These are phyloP conservation scores for Etheostoma nigrum DNA, from an alignment of 2,797 vertebrate species.

Conservation along the genomic window DNA sequence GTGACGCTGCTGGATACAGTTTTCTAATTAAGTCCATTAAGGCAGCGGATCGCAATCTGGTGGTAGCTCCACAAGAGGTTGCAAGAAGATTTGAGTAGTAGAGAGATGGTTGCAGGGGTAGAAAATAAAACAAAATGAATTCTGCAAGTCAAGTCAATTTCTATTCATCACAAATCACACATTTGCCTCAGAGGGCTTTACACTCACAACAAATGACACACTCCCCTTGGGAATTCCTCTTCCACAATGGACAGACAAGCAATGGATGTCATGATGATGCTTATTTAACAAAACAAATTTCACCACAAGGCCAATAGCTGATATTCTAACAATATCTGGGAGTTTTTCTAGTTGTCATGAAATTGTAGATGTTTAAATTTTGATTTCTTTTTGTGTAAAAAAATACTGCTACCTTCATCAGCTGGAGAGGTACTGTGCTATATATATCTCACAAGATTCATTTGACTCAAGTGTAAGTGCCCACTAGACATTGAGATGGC, in stretches of 20 bases:
- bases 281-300: not conserved
- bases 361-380: not conserved
- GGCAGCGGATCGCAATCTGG: not conserved
- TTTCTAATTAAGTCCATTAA: not conserved
- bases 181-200: not conserved
- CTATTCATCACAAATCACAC: not conserved
- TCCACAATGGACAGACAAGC: not conserved
- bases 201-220: not conserved
- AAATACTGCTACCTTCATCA: conserved; percentile 3
- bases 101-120: not conserved
- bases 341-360: not conserved
- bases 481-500: not conserved
- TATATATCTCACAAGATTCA: conserved; percentile 2
- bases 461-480: conserved; percentile 15
- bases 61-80: not conserved
- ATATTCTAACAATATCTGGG: not conserved
- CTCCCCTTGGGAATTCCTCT: not conserved
- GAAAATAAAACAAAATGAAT: not conserved
- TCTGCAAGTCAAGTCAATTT: not conserved
- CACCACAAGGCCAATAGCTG: not conserved
- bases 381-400: too few species aligned
- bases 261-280: not conserved
- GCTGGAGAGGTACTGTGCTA: not conserved
- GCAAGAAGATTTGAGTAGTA: not conserved
- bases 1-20: not conserved